Evolutionary conservation across 2,888 invertebrate species (phyloP).

Genomic region (Meta bourneti): DNA sequence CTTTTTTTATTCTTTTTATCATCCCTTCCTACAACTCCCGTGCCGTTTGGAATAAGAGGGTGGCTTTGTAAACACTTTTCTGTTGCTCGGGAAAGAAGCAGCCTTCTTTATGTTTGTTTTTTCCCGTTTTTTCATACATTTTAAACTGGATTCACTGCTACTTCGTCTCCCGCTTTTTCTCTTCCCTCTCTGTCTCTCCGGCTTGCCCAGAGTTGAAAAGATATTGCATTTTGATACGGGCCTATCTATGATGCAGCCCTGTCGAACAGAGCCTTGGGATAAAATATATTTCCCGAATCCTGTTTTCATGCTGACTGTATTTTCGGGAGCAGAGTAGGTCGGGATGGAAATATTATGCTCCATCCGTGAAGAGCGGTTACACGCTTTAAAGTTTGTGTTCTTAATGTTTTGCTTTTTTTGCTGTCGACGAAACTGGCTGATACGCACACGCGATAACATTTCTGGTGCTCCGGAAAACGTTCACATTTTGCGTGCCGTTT

Average conservation of each 20-base stretch:
- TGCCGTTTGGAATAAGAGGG: conserved; percentile 4
- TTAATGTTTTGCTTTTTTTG: background rate
- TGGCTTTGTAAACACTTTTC: conserved; percentile 59
- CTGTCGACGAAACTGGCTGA: background rate
- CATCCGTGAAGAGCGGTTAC: background rate
- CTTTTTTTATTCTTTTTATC: background rate
- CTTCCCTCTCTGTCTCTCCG: background rate
- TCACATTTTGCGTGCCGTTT: too few relatives aligned
- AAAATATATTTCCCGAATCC: conserved; percentile 46
- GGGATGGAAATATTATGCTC: conserved; percentile 51
- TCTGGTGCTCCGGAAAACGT: too few relatives aligned
- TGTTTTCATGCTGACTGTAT: conserved; percentile 24
- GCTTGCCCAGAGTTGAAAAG: conserved; percentile 19
- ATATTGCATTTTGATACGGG: conserved; percentile 60
- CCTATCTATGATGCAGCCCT: background rate
- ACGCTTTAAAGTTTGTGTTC: background rate
- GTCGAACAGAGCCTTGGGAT: background rate
- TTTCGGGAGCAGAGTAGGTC: background rate
- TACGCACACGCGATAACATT: too few relatives aligned
- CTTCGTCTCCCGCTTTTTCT: conserved; percentile 1
- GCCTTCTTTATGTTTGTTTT: conserved; percentile 3
- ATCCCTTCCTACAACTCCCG: background rate
- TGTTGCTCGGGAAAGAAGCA: conserved; percentile 11
- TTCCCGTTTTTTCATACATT: conserved; percentile 9
- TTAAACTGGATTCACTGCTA: conserved; percentile 30